phyloP scores from a whole-genome alignment of 2,888 invertebrate genomes.

The Drosophila emarginata region DNA sequence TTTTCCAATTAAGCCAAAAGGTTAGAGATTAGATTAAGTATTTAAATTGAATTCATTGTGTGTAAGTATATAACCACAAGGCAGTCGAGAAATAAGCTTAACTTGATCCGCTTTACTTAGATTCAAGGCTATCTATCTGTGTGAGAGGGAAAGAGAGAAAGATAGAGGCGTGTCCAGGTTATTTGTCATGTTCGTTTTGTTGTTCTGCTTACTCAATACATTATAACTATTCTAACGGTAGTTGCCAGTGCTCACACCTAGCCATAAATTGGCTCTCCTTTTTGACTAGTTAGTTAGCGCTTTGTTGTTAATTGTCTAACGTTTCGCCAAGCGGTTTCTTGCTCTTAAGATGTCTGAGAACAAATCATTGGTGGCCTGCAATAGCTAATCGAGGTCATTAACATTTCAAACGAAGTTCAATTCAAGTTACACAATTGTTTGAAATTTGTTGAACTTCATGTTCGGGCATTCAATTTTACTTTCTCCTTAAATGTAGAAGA shows the following conservation, averaged over 20 bases:
- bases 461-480: conserved; percentile 68
- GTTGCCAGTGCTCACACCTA: conserved; percentile 52
- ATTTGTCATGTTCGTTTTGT: conserved; percentile 25
- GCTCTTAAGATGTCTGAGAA: conserved; percentile 28
- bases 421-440: conserved; percentile 58
- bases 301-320: conserved; percentile 58
- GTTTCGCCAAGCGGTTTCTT: conserved; percentile 43
- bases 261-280: conserved; percentile 27
- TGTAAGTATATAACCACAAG: conserved; percentile 36
- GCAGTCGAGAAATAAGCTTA: conserved; percentile 25
- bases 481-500: conserved; percentile 75
- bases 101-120: conserved; percentile 31
- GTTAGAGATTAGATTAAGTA: conserved; percentile 36
- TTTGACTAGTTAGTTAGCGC: conserved; percentile 53
- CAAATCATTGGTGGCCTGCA: conserved; percentile 30
- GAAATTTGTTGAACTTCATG: conserved; percentile 57
- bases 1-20: conserved; percentile 48
- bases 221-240: conserved; percentile 51
- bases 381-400: conserved; percentile 61
- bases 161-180: conserved; percentile 44
- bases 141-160: neutral
- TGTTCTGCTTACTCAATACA: conserved; percentile 27
- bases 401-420: conserved; percentile 64
- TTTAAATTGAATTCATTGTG: conserved; percentile 17
- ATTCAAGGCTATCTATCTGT: conserved; percentile 27